phyloP scores from a whole-genome alignment of 2,797 vertebrate species.

The Carcharodon carcharias region DNA sequence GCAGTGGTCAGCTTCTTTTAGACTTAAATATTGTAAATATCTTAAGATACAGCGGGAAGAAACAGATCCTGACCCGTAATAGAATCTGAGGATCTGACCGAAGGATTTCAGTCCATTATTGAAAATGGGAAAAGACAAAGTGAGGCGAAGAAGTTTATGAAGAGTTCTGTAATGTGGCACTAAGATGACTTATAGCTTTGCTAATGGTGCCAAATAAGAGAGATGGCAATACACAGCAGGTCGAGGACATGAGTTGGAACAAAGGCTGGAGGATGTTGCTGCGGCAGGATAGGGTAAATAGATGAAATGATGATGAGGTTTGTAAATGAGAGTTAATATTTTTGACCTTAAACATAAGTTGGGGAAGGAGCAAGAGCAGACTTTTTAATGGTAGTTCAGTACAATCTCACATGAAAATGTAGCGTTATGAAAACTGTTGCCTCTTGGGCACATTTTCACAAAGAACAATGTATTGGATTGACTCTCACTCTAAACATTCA shows the following conservation, averaged over 20 bases:
- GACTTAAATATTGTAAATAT: not conserved
- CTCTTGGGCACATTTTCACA: not conserved
- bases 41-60: not conserved
- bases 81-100: not conserved
- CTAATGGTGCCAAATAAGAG: not conserved
- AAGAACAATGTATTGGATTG: not conserved
- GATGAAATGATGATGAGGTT: not conserved
- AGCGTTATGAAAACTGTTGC: not conserved
- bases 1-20: no score
- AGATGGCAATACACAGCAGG: not conserved
- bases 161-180: not conserved
- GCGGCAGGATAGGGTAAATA: not conserved
- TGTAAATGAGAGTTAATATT: not conserved
- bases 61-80: not conserved
- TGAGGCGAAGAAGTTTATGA: not conserved
- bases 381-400: not conserved
- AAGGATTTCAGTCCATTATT: not conserved
- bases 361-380: not conserved
- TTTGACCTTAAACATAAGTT: not conserved
- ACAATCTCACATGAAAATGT: not conserved
- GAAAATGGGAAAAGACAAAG: not conserved
- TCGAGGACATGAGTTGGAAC: not conserved
- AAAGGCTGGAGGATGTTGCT: not conserved
- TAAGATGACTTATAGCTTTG: not conserved
- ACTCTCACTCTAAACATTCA: not conserved